These are phyloP conservation scores for Drosophila elegans DNA, from an alignment of 1,140 invertebrate species.

Conservation along the genomic window DNA sequence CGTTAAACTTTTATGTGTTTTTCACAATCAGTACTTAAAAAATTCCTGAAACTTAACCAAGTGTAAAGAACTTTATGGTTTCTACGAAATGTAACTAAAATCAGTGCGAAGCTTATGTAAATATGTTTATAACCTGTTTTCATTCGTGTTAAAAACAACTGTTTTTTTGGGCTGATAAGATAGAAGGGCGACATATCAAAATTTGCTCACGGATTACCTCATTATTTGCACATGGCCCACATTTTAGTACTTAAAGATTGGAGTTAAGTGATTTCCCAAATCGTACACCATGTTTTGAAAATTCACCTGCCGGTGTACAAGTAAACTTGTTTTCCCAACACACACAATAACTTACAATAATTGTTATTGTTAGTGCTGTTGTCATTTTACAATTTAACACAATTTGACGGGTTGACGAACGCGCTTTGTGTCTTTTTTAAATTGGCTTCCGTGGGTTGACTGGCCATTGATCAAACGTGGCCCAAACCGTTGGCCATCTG, in stretches of 20 bases:
- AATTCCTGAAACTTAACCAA: neutral
- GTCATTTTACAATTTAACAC: conserved; percentile 37
- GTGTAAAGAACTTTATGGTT: neutral
- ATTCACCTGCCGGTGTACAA: conserved; percentile 14
- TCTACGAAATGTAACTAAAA: conserved; percentile 1
- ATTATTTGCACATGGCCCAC: conserved; percentile 22
- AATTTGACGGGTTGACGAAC: conserved; percentile 53
- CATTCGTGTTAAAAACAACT: neutral
- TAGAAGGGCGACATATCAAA: conserved; percentile 21
- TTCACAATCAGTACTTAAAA: conserved; percentile 1
- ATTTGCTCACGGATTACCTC: conserved; percentile 19
- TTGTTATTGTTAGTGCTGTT: conserved; percentile 43
- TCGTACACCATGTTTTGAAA: conserved; percentile 8
- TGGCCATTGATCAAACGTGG: conserved; percentile 42
- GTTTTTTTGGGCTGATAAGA: conserved; percentile 29
- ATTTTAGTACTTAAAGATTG: conserved; percentile 19
- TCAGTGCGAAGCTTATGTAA: neutral
- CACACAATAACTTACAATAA: conserved; percentile 48
- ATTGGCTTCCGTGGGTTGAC: conserved; percentile 45
- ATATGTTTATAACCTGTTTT: conserved; percentile 20
- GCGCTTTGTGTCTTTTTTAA: conserved; percentile 19
- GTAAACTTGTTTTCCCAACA: conserved; percentile 32
- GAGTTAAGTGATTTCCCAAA: conserved; percentile 17
- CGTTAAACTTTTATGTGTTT: neutral
- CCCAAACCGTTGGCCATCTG: conserved; percentile 37